Evolutionary conservation across 2,113 vertebrate genomes (phyloP).

Genomic region (Scytalopus superciliaris): DNA sequence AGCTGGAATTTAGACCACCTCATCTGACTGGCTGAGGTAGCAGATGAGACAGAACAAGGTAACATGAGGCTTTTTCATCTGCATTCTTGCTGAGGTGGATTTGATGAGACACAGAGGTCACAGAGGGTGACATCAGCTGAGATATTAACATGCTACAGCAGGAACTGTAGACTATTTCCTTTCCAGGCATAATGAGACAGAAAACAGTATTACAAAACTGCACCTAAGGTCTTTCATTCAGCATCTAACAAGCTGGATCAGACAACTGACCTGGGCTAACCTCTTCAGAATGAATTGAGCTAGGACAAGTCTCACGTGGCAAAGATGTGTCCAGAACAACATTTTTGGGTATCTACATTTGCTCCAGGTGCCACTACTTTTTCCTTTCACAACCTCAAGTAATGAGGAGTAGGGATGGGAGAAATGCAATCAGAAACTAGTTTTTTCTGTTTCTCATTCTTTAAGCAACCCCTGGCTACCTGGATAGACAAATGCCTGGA

Average conservation of each 20-base stretch:
- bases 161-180: background rate
- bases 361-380: background rate
- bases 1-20: background rate
- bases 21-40: background rate
- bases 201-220: background rate
- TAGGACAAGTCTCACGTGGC: background rate
- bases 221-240: background rate
- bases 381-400: background rate
- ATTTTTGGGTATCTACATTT: background rate
- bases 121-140: background rate
- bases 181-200: background rate
- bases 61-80: background rate
- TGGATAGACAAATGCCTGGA: background rate
- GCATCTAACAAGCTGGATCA: background rate
- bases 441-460: background rate
- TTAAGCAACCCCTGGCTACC: background rate
- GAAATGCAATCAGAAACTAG: background rate
- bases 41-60: background rate
- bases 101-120: background rate
- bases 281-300: background rate
- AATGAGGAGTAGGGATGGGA: background rate
- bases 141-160: background rate
- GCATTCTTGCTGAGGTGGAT: background rate
- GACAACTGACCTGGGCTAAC: background rate
- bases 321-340: background rate